Evolutionary conservation across 1,140 invertebrate genomes (phyloP).

Genomic region (Pogonomyrmex californicus): DNA sequence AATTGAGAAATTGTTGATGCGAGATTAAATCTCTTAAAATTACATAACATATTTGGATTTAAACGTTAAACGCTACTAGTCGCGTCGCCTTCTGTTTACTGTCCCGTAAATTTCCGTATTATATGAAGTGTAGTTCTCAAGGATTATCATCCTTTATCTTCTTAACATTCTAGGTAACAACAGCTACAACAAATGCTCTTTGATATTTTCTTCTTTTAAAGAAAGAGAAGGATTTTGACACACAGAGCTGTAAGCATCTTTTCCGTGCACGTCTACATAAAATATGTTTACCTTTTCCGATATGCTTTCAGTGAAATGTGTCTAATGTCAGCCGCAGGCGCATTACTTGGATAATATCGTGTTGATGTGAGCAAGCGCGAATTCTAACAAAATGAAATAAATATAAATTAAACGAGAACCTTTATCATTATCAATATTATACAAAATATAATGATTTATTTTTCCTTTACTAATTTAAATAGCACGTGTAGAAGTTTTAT

Average conservation of each 20-base stretch:
- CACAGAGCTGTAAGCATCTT: neutral
- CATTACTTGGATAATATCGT: conserved; percentile 1
- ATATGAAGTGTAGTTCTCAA: neutral
- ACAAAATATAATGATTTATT: neutral
- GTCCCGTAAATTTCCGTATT: neutral
- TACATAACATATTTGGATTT: neutral
- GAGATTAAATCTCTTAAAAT: neutral
- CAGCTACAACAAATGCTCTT: conserved; percentile 7
- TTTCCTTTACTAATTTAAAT: neutral
- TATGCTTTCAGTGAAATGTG: conserved; percentile 24
- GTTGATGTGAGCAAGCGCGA: conserved; percentile 12
- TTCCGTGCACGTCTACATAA: conserved; percentile 16
- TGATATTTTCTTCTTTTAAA: conserved; percentile 34
- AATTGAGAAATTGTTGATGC: neutral
- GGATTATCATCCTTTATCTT: conserved; percentile 7
- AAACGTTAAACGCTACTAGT: neutral
- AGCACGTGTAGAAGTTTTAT: neutral
- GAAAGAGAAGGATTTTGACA: conserved; percentile 27
- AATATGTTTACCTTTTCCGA: conserved; percentile 40
- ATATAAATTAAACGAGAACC: conserved; percentile 1
- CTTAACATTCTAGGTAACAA: neutral
- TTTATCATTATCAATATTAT: neutral
- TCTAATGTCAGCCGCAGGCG: conserved; percentile 46
- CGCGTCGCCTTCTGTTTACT: neutral
- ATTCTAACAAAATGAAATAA: neutral